Evolutionary conservation across 2,888 invertebrate genomes (phyloP).

Genomic region (Priocnemis perturbator): DNA sequence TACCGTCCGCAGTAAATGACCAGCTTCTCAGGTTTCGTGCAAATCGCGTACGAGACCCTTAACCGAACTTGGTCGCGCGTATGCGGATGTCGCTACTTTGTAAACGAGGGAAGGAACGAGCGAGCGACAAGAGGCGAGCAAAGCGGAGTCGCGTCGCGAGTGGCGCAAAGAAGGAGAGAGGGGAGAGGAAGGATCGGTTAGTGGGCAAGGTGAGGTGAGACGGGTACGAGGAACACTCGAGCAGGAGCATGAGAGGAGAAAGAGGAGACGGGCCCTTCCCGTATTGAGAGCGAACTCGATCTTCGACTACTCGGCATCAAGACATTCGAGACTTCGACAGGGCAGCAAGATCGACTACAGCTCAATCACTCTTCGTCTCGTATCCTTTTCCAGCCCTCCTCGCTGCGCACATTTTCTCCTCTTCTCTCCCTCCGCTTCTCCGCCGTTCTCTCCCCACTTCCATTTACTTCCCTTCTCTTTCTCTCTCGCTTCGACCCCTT

Average conservation of each 20-base stretch:
- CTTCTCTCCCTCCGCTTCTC: constrained; percentile 25
- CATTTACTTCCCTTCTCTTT: constrained; percentile 33
- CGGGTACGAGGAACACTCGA: constrained; percentile 2
- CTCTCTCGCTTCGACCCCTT: constrained; percentile 25
- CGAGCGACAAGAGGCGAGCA: constrained; percentile 12
- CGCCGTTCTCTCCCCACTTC: constrained; percentile 30
- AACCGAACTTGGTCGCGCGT: background rate
- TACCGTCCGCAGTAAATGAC: too few species aligned
- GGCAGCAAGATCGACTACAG: constrained; percentile 73
- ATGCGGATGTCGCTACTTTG: constrained; percentile 33
- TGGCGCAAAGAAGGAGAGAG: constrained; percentile 8
- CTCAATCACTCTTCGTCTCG: constrained; percentile 74
- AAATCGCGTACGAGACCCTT: constrained; percentile 21
- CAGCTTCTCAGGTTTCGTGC: constrained; percentile 27
- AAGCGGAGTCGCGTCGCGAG: constrained; percentile 6
- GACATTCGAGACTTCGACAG: constrained; percentile 71
- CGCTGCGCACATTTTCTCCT: constrained; percentile 27
- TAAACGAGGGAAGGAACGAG: constrained; percentile 8
- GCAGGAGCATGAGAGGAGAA: constrained; percentile 22
- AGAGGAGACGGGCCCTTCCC: constrained; percentile 39
- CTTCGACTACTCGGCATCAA: constrained; percentile 69
- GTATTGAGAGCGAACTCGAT: constrained; percentile 66
- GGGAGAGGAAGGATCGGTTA: constrained; percentile 5
- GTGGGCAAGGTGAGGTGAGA: constrained; percentile 14
- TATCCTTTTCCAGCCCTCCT: constrained; percentile 57